Evolutionary conservation across 2,888 invertebrate genomes (phyloP).

Genomic region (Dusona sp.): DNA sequence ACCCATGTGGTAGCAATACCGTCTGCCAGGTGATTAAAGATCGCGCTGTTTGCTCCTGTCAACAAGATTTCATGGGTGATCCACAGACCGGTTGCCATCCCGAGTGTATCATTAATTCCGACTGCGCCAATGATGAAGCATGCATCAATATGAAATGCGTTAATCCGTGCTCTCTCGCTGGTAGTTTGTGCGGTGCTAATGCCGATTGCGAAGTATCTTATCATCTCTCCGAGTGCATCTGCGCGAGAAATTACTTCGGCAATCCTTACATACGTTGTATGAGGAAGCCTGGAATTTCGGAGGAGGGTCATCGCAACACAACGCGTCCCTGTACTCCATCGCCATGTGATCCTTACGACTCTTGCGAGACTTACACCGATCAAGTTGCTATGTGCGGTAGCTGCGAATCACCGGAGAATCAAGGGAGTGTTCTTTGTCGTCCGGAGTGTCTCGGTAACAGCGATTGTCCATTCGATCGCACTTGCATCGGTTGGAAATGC

Average conservation of each 20-base stretch:
- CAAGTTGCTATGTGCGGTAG: conserved; percentile 92
- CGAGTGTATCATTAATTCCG: conserved; percentile 93
- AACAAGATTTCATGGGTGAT: conserved; percentile 91
- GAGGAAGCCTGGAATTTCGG: conserved; percentile 81
- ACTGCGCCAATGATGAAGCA: conserved; percentile 90
- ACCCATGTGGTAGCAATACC: conserved; percentile 92
- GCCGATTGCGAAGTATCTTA: conserved; percentile 92
- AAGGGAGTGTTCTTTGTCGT: conserved; percentile 90
- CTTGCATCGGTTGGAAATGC: conserved; percentile 90
- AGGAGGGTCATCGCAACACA: conserved; percentile 84
- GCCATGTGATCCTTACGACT: conserved; percentile 89
- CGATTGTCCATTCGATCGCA: conserved; percentile 91
- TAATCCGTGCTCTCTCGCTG: conserved; percentile 89
- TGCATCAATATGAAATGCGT: conserved; percentile 91
- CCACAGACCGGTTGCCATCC: conserved; percentile 91
- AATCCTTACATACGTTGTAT: conserved; percentile 92
- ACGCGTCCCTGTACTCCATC: conserved; percentile 91
- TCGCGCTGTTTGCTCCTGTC: conserved; percentile 91
- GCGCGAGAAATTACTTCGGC: conserved; percentile 91
- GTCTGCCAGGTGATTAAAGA: conserved; percentile 90
- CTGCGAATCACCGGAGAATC: conserved; percentile 89
- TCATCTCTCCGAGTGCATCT: conserved; percentile 93
- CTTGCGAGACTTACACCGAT: conserved; percentile 90
- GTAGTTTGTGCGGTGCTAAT: conserved; percentile 92
- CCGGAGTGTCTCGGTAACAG: conserved; percentile 93